These are phyloP conservation scores for Nymphalis urticae DNA, from an alignment of 2,888 invertebrate genomes.

Conservation along the genomic window DNA sequence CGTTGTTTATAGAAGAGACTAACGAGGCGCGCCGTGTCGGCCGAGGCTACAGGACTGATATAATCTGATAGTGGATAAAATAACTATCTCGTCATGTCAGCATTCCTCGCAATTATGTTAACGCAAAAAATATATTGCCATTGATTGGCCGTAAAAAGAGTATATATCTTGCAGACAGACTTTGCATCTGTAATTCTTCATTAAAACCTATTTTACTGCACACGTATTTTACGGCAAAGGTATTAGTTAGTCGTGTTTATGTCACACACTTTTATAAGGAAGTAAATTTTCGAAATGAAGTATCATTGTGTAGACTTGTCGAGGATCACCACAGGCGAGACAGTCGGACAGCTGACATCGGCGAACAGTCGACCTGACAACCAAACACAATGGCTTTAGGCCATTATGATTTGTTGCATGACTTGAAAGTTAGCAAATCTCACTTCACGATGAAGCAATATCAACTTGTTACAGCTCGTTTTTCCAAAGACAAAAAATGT, in stretches of 20 bases:
- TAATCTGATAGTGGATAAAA: slow-evolving; percentile 47
- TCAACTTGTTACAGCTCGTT: slow-evolving; percentile 26
- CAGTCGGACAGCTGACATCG: slow-evolving; percentile 51
- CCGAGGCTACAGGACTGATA: slow-evolving; percentile 48
- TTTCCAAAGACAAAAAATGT: slow-evolving; percentile 16
- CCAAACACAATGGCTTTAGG: slow-evolving; percentile 48
- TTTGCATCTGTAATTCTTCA: background rate
- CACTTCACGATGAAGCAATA: slow-evolving; percentile 34
- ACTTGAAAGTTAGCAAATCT: slow-evolving; percentile 55
- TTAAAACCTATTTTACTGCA: background rate
- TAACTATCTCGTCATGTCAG: slow-evolving; percentile 47
- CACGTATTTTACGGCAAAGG: background rate
- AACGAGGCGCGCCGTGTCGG: slow-evolving; percentile 59
- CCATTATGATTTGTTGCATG: slow-evolving; percentile 57
- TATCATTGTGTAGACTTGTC: background rate
- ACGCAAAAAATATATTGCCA: slow-evolving; percentile 9
- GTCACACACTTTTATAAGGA: slow-evolving; percentile 8
- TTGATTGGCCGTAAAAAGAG: slow-evolving; percentile 2
- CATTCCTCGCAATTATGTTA: slow-evolving; percentile 28
- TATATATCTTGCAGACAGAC: background rate
- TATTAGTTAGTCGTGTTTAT: background rate
- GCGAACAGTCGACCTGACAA: slow-evolving; percentile 59
- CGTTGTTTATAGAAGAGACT: slow-evolving; percentile 68
- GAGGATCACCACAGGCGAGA: slow-evolving; percentile 42
- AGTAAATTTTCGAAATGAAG: slow-evolving; percentile 3